phyloP scores from a whole-genome alignment of 2,888 invertebrate genomes.

The Drosophila hawaiiensis region DNA sequence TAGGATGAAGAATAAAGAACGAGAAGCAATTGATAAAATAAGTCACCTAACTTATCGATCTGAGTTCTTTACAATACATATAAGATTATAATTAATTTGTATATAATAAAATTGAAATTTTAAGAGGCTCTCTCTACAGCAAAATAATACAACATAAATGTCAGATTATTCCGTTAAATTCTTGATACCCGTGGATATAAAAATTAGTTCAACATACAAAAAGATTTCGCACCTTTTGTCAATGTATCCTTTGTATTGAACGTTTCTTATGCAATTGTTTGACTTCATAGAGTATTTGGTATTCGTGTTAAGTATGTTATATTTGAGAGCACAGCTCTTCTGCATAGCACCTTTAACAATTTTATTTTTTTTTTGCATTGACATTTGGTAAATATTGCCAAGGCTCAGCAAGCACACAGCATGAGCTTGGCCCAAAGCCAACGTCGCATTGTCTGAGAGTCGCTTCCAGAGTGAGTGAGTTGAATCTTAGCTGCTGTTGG shows the following conservation, averaged over 20 bases:
- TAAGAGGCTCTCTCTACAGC: too few relatives aligned
- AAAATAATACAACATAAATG: background rate
- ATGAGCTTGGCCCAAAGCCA: slow-evolving; percentile 43
- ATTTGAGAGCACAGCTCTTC: slow-evolving; percentile 37
- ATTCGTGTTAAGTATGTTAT: slow-evolving; percentile 2
- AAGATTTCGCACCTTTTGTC: background rate
- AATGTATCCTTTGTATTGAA: background rate
- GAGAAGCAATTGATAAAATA: background rate
- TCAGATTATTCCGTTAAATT: background rate
- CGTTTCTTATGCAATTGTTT: background rate
- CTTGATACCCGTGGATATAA: background rate
- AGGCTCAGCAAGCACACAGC: slow-evolving; percentile 54
- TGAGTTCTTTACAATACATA: background rate
- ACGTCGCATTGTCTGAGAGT: slow-evolving; percentile 27
- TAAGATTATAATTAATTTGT: background rate
- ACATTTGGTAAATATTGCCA: slow-evolving; percentile 81
- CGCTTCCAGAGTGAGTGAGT: slow-evolving; percentile 31
- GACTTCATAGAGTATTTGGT: slow-evolving; percentile 33
- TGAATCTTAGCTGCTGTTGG: slow-evolving; percentile 60
- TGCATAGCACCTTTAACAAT: slow-evolving; percentile 57
- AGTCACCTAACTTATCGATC: background rate
- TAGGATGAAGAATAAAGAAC: background rate
- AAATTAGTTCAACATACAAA: background rate
- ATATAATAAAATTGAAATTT: background rate
- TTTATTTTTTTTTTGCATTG: slow-evolving; percentile 69